Evolutionary conservation across 2,113 vertebrate genomes (phyloP), one percentile per base, ranked within the genome.

Genomic region (Microtus richardsoni): DNA sequence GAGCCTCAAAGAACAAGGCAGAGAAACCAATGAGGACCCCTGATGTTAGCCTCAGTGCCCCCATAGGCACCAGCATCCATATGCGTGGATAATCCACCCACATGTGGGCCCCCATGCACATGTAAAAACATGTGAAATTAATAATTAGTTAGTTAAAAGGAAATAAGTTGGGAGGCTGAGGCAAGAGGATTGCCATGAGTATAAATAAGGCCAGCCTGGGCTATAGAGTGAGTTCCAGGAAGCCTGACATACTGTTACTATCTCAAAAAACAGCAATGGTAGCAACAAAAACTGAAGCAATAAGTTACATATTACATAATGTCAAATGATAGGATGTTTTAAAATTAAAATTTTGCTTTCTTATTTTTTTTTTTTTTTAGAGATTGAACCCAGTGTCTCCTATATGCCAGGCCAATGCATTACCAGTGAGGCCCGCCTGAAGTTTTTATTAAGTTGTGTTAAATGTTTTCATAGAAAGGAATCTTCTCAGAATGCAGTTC

Each of bases 391-490:
- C 16, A 84, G 14, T 52, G 8, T 36, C 11, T 26, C 21, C 58
- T 30, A 47, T 26, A 79, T 36, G 16, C 47, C 30, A 74, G 39
- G 79, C 78, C 30, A 83, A 17, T 71, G 19, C 28, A 44, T 19
- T 71, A 16, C 28, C 49, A 17, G 6, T n/a, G 28, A 60, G 39
- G 39, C 44, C 36, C 30, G n/a, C 39, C 79, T 44, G 60, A 93
- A 85, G 58, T 85, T 70, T 58, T 82, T 83, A 74, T 80, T 58
- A 79, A 70, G 47, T 49, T 49, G 49, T 12, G 49, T 74, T 64
- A 92, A 66, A 16, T 79, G 19, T 58, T 96, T 77, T 62, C 58
- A 24, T n/a, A 74, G 54, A 93, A 93, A 68, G 14, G 88, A 80
- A 44, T 52, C 93, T 64, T 89, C 36, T 30, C 73, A 36, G 39